These are phyloP conservation scores for Cisticola juncidis DNA, from an alignment of 2,113 vertebrate species.

Conservation along the genomic window DNA sequence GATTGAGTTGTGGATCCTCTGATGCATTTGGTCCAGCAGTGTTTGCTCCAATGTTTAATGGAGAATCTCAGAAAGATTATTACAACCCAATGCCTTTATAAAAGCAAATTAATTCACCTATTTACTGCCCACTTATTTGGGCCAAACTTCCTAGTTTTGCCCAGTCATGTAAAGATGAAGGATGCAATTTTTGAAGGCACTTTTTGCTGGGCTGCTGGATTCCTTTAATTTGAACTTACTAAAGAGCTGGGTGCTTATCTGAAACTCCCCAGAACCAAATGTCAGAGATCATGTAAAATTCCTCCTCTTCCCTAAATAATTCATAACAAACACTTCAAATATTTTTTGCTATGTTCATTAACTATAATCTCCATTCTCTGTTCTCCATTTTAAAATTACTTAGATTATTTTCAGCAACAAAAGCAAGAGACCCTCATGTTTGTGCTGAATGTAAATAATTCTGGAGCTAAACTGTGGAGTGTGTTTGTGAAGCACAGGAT, in stretches of 20 bases:
- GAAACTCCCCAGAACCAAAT: background rate
- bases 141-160: background rate
- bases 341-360: background rate
- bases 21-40: background rate
- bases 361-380: background rate
- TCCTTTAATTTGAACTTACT: background rate
- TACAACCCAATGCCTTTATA: background rate
- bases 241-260: background rate
- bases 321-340: background rate
- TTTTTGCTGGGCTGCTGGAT: background rate
- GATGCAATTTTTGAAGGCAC: background rate
- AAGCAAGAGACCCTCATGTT: background rate
- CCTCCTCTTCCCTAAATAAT: background rate
- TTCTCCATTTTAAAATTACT: background rate
- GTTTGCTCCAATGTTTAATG: background rate
- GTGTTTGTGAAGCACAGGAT: conserved; percentile 12
- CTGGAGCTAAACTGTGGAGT: background rate
- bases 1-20: background rate
- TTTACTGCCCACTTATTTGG: background rate
- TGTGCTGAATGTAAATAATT: background rate
- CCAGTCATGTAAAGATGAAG: background rate
- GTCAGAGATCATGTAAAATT: background rate
- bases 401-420: background rate
- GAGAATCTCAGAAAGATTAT: background rate
- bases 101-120: background rate